Conservation (phyloP, 1,140 invertebrate genomes). For the Papilio helenus region DNA sequence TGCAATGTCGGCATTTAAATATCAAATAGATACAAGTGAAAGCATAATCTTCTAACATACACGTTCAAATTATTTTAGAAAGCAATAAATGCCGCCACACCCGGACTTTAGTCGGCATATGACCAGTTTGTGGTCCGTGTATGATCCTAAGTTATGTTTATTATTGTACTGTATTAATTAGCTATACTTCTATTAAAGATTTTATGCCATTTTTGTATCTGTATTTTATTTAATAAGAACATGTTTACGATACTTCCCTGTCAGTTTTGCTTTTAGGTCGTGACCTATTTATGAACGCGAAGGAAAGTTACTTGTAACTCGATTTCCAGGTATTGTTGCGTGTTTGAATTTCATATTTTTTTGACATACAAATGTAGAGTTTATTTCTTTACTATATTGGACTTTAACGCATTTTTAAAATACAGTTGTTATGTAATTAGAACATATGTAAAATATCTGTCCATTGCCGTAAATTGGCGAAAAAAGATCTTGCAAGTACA, state of each 20-base stretch:
- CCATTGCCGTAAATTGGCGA: background rate
- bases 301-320: background rate
- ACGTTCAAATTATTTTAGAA: background rate
- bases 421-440: too few relatives aligned
- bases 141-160: background rate
- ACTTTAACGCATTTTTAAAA: background rate
- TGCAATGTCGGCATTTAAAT: background rate
- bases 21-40: background rate
- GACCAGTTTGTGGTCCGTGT: background rate
- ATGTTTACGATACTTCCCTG: background rate
- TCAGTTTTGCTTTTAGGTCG: background rate
- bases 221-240: background rate
- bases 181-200: slow-evolving; percentile 26
- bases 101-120: background rate
- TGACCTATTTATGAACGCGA: slow-evolving; percentile 18
- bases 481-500: too few relatives aligned
- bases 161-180: slow-evolving; percentile 12
- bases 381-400: background rate
- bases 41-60: slow-evolving; percentile 13
- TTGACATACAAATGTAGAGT: background rate
- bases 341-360: background rate
- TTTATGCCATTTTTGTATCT: background rate
- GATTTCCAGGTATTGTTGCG: background rate
- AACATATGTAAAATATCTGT: too few relatives aligned
- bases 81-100: background rate